A percentile compares a stretch with the other conserved stretches of the same genome.
These are phyloP conservation scores for Nephrocerus scutellatus DNA, from an alignment of 2,888 invertebrate genomes.

Conservation along the genomic window DNA sequence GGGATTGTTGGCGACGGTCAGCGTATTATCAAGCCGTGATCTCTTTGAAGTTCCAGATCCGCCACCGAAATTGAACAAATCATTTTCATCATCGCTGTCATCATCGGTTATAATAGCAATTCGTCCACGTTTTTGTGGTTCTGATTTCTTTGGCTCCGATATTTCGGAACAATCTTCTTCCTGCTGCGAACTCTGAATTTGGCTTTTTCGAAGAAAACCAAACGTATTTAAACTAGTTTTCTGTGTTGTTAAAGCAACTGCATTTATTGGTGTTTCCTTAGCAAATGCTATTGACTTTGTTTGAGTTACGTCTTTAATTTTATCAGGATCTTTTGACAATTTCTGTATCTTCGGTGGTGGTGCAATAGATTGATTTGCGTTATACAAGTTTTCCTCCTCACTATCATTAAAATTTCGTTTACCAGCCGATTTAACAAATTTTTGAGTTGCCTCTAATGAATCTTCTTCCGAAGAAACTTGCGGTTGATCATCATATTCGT, in stretches of 20 bases:
- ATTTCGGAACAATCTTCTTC: neutral
- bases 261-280: neutral
- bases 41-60: no score
- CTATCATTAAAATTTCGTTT: constrained; percentile 2
- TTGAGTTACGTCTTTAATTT: neutral
- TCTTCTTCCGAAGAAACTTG: no score
- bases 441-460: neutral
- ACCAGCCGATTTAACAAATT: neutral
- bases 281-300: constrained; percentile 6
- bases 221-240: constrained; percentile 15
- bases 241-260: neutral
- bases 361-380: neutral
- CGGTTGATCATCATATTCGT: no score
- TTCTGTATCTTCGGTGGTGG: neutral
- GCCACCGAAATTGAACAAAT: constrained; percentile 35
- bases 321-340: neutral
- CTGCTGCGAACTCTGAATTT: constrained; percentile 9
- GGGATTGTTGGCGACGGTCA: constrained; percentile 6
- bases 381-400: constrained; percentile 1
- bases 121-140: constrained; percentile 29
- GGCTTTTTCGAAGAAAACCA: constrained; percentile 33
- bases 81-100: constrained; percentile 31
- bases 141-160: constrained; percentile 1
- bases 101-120: constrained; percentile 33
- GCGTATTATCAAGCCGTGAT: neutral